Percentiles rank a stretch among this genome's conserved stretches.
Conservation (phyloP, 2,797 vertebrate species). For the Sebastes paucispinis region DNA sequence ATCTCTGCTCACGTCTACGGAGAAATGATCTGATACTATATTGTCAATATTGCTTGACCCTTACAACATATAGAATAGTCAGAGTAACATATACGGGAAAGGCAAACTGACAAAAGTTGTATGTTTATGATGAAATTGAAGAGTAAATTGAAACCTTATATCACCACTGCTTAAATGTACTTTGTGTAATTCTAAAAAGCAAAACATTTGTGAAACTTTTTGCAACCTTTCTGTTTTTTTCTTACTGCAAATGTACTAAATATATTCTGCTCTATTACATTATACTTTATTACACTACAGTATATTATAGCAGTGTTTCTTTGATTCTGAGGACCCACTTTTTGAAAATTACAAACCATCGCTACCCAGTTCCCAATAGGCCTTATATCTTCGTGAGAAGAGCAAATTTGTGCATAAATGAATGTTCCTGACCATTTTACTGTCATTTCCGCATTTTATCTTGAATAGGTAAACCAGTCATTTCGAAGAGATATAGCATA, state of each 20-base stretch:
- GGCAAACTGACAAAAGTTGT: neutral
- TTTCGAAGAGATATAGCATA: too few species aligned
- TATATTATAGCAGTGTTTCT: neutral
- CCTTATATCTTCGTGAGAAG: too few species aligned
- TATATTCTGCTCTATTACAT: neutral
- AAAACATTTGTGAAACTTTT: neutral
- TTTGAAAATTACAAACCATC: too few species aligned
- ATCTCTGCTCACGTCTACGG: neutral
- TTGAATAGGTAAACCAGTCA: too few species aligned
- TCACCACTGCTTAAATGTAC: neutral
- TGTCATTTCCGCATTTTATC: too few species aligned
- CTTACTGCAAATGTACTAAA: neutral
- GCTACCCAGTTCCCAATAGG: too few species aligned
- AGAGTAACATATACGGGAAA: neutral
- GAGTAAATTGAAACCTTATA: neutral
- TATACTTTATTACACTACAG: neutral
- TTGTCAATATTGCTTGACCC: neutral
- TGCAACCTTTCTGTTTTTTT: neutral
- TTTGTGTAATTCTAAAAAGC: neutral
- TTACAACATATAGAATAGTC: neutral
- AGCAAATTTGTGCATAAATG: rapidly evolving
- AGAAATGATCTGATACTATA: neutral
- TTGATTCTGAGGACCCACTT: too few species aligned
- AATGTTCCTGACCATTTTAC: too few species aligned
- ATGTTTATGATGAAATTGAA: neutral